phyloP scores from a whole-genome alignment of 2,888 invertebrate species.

The Phania funesta region DNA sequence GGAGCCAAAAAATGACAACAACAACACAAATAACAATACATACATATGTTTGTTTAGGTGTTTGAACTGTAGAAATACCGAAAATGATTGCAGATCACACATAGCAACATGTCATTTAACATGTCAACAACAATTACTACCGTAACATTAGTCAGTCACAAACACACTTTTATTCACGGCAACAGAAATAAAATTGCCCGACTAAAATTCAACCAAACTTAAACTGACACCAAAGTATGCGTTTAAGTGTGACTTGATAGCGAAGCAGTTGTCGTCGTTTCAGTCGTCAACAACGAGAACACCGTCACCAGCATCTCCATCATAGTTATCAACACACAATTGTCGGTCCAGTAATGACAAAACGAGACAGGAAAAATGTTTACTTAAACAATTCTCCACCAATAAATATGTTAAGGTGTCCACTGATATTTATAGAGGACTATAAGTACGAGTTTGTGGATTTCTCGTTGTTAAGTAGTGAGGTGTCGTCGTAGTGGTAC shows the following conservation, averaged over 20 bases:
- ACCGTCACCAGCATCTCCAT: slow-evolving; percentile 3
- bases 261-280: slow-evolving; percentile 27
- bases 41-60: slow-evolving; percentile 21
- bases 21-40: background rate
- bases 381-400: slow-evolving; percentile 25
- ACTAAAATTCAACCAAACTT: slow-evolving; percentile 51
- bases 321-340: slow-evolving; percentile 22
- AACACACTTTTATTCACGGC: slow-evolving; percentile 24
- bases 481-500: slow-evolving; percentile 9
- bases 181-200: slow-evolving; percentile 30
- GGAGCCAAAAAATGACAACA: slow-evolving; percentile 4
- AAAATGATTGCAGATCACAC: slow-evolving; percentile 70
- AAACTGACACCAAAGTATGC: slow-evolving; percentile 68
- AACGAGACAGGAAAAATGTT: slow-evolving; percentile 57
- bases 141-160: slow-evolving; percentile 62
- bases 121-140: slow-evolving; percentile 77
- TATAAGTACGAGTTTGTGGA: background rate
- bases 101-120: slow-evolving; percentile 71
- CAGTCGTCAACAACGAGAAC: slow-evolving; percentile 30
- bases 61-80: slow-evolving; percentile 62
- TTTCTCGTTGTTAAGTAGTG: background rate
- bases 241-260: slow-evolving; percentile 68
- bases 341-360: slow-evolving; percentile 59
- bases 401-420: slow-evolving; percentile 22
- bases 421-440: background rate